Evolutionary conservation across 2,113 vertebrate species (phyloP).

Genomic region (Toxotes jaculatrix): DNA sequence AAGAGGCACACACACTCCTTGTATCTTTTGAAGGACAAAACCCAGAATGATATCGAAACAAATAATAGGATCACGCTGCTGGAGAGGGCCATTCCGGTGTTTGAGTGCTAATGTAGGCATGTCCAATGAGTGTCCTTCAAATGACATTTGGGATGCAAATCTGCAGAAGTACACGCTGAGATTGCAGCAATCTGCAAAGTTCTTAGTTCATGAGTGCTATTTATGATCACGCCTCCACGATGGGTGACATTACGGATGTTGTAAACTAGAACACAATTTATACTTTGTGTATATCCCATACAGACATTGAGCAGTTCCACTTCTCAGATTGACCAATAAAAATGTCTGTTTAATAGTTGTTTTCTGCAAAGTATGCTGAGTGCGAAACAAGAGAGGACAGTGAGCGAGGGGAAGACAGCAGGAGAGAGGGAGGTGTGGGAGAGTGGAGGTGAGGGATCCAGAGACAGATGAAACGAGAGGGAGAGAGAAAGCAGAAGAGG

Average conservation of each 20-base stretch:
- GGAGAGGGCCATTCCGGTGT: slow-evolving; percentile 31
- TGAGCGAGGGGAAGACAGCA: slow-evolving; percentile 54
- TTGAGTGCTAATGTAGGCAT: slow-evolving; percentile 54
- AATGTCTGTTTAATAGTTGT: slow-evolving; percentile 61
- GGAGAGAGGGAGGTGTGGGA: slow-evolving; percentile 62
- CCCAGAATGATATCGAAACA: slow-evolving; percentile 66
- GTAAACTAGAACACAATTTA: slow-evolving; percentile 68
- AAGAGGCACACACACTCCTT: slow-evolving; percentile 66
- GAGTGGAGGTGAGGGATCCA: slow-evolving; percentile 67
- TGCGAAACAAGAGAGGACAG: slow-evolving; percentile 37
- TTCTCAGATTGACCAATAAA: slow-evolving; percentile 74
- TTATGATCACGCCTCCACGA: slow-evolving; percentile 47
- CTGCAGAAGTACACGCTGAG: slow-evolving; percentile 2
- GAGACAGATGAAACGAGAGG: slow-evolving; percentile 67
- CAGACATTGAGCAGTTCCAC: slow-evolving; percentile 50
- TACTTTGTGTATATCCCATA: slow-evolving; percentile 54
- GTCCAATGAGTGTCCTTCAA: slow-evolving; percentile 58
- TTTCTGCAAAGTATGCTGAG: slow-evolving; percentile 61
- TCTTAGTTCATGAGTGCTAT: slow-evolving; percentile 42
- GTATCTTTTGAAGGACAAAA: slow-evolving; percentile 79
- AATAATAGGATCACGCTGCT: slow-evolving; percentile 63
- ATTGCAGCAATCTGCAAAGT: slow-evolving; percentile 56
- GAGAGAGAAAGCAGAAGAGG: slow-evolving; percentile 41
- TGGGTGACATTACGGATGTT: slow-evolving; percentile 52
- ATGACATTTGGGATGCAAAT: slow-evolving; percentile 64